These are phyloP conservation scores for Clarias batrachus DNA, from an alignment of 2,113 vertebrate genomes.

Conservation along the genomic window DNA sequence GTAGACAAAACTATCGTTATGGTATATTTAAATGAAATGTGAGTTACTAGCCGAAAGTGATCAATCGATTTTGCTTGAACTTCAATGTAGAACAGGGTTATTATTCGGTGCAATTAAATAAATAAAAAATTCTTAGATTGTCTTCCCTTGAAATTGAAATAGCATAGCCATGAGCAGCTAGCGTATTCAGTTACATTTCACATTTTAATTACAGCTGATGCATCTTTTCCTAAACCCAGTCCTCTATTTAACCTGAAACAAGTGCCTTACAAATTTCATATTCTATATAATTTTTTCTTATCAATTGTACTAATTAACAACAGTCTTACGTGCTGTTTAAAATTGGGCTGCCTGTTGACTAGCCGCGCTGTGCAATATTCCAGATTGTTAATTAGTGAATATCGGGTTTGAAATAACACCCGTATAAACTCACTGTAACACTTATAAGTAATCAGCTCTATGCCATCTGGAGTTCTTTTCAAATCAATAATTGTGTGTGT, in stretches of 20 bases:
- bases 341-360: background rate
- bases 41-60: background rate
- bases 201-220: background rate
- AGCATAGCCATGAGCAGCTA: background rate
- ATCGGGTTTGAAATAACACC: conserved; percentile 31
- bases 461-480: conserved; percentile 29
- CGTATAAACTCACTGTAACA: conserved; percentile 26
- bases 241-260: background rate
- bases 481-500: conserved; percentile 11
- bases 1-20: background rate
- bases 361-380: conserved; percentile 3
- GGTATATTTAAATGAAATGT: background rate
- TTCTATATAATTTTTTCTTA: background rate
- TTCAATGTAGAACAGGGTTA: background rate
- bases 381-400: conserved; percentile 31
- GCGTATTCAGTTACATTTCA: background rate
- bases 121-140: background rate
- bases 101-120: background rate
- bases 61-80: background rate
- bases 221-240: background rate
- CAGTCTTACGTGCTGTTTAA: background rate
- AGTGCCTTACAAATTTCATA: background rate
- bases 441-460: conserved; percentile 12
- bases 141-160: background rate
- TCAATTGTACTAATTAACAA: background rate